Evolutionary conservation across 2,797 vertebrate genomes (phyloP), one percentile per base, ranked within the genome.

Genomic region (Sparidentex hasta): DNA sequence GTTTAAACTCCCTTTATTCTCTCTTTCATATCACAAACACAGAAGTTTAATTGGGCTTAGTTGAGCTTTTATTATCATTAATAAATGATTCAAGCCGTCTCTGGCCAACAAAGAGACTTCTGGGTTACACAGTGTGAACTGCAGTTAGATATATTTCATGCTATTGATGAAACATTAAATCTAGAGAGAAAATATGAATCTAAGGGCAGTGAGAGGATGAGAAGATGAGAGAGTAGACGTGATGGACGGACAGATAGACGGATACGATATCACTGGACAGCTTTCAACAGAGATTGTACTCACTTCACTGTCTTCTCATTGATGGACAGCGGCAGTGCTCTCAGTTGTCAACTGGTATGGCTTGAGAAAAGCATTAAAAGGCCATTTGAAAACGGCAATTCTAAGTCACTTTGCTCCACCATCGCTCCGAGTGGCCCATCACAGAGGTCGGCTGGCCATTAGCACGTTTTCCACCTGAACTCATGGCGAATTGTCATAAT

Each of bases 301-400:
- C 71, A 11, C 48, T 61, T 20, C 52, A 21, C 20, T 13, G 56
- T 43, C 56, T 50, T 63, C 38, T 20, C 58, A n/a, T 18, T 74
- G 65, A 20, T 7, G 38, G 63, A 67, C 74, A 88, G 44, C 57
- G 64, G 56, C 56, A 29, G 58, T 3, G 0, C 43, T 55, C 55
- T 81, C 81, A 56, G 76, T 47, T 68, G 77, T 75, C 73, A 78
- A 70, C 55, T n/a, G 27, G 23, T 50, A 17, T 44, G 55, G 46
- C 71, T 85, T 76, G 20, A 27, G 72, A 72, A 59, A 70, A 78
- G 55, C 81, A 87, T 92, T 87, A 87, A 87, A 85, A 80, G 78
- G 64, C 63, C 64, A 80, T 87, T 87, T 83, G 58, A 65, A 71
- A 5, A 3, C 16, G 7, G 41, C 69, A 68, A 78, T 77, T 85